Evolutionary conservation across 2,888 invertebrate genomes (phyloP).

Genomic region (Acrobasis suavella): DNA sequence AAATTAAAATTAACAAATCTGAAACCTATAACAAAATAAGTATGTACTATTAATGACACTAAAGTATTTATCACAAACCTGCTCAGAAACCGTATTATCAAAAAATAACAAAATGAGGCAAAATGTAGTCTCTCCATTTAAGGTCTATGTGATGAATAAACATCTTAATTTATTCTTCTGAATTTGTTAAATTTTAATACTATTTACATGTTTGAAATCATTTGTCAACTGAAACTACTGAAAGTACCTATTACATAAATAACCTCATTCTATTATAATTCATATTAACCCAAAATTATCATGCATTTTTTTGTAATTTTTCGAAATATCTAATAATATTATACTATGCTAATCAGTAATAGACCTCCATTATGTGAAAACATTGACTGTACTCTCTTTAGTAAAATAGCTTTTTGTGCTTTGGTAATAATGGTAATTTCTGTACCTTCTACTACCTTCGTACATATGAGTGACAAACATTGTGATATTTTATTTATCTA

Average conservation of each 20-base stretch:
- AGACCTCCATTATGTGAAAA: not conserved
- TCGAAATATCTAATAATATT: too few species aligned
- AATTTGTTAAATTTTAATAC: too few species aligned
- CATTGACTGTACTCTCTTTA: not conserved
- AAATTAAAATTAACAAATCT: not conserved
- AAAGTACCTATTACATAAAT: not conserved
- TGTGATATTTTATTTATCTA: not conserved
- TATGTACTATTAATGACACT: not conserved
- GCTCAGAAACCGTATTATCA: slow-evolving; percentile 10
- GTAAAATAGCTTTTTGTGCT: slow-evolving; percentile 44
- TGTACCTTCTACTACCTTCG: slow-evolving; percentile 29
- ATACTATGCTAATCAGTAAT: slow-evolving; percentile 29
- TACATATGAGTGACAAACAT: slow-evolving; percentile 27
- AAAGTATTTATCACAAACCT: slow-evolving; percentile 15
- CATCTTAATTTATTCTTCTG: too few species aligned
- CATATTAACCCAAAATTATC: not conserved
- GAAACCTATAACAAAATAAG: not conserved
- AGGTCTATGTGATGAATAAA: too few species aligned
- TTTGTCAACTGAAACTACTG: too few species aligned
- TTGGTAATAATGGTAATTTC: slow-evolving; percentile 37
- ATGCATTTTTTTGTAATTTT: slow-evolving; percentile 40
- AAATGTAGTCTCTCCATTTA: not conserved
- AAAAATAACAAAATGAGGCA: slow-evolving; percentile 22
- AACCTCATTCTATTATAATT: slow-evolving; percentile 1
- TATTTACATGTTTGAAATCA: too few species aligned